A percentile compares a stretch with the other conserved stretches of the same genome.
These are phyloP conservation scores for Nephila pilipes DNA, from an alignment of 1,140 invertebrate genomes.

Conservation along the genomic window DNA sequence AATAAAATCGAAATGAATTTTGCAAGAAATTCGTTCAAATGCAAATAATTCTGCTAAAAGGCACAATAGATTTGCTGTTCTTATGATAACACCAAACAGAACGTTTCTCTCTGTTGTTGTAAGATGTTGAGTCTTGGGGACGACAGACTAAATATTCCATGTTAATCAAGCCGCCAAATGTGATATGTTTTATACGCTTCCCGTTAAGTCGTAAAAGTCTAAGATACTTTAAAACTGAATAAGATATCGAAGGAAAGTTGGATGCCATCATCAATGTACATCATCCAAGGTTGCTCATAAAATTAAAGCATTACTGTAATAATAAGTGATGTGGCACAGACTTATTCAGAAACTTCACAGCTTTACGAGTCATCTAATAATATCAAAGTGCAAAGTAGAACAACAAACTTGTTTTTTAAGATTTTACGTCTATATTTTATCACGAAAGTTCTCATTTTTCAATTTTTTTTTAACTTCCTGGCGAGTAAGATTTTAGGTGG, in stretches of 20 bases:
- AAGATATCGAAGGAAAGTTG: not conserved
- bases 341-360: not conserved
- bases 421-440: not conserved
- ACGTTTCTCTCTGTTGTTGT: not conserved
- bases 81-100: not conserved
- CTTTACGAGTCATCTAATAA: constrained; percentile 28
- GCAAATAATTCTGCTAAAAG: not conserved
- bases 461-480: not conserved
- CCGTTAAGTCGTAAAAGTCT: constrained; percentile 21
- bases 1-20: not conserved
- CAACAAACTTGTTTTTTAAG: constrained; percentile 9
- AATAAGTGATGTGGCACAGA: not conserved
- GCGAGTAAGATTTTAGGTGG: too few relatives aligned
- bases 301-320: constrained; percentile 16
- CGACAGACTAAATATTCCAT: not conserved
- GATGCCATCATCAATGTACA: constrained; percentile 7
- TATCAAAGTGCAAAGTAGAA: constrained; percentile 31
- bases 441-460: not conserved
- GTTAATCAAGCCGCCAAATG: not conserved
- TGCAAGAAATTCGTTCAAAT: not conserved
- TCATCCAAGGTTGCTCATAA: constrained; percentile 4
- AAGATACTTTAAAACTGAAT: not conserved
- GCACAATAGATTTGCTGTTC: not conserved
- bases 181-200: constrained; percentile 28
- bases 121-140: not conserved